These are phyloP conservation scores for Rhea pennata DNA, from an alignment of 2,113 vertebrate genomes.

Conservation along the genomic window DNA sequence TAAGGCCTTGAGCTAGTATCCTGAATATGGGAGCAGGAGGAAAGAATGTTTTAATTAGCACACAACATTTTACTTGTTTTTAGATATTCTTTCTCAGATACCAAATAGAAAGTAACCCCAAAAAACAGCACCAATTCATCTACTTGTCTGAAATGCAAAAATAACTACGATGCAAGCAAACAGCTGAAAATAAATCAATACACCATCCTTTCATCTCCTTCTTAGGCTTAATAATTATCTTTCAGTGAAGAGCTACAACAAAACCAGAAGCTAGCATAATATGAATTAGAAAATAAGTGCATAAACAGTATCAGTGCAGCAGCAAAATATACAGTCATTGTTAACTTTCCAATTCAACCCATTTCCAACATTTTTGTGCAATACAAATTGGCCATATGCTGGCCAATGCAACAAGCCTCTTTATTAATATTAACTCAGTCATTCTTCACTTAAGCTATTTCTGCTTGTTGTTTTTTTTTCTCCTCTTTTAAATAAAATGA, in stretches of 20 bases:
- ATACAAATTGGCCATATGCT: conserved; percentile 67
- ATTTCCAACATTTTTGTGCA: conserved; percentile 76
- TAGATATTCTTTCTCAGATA: conserved; percentile 52
- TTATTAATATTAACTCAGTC: conserved; percentile 63
- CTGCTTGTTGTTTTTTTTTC: not conserved
- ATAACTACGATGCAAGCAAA: conserved; percentile 59
- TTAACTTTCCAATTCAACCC: conserved; percentile 75
- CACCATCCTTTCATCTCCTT: conserved; percentile 67
- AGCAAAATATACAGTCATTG: conserved; percentile 73
- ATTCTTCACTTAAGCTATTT: conserved; percentile 60
- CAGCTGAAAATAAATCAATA: conserved; percentile 60
- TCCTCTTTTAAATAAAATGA: conserved; percentile 49
- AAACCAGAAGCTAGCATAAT: conserved; percentile 64
- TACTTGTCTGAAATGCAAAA: conserved; percentile 56
- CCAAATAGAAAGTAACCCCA: conserved; percentile 54
- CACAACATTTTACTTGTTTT: conserved; percentile 59
- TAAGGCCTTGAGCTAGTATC: conserved; percentile 70
- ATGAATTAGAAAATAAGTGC: conserved; percentile 73
- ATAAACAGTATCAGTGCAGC: conserved; percentile 75
- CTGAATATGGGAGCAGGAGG: conserved; percentile 64
- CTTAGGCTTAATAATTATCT: conserved; percentile 72
- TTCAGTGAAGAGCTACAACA: conserved; percentile 68
- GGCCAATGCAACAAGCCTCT: conserved; percentile 71
- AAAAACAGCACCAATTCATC: conserved; percentile 75
- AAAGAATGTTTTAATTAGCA: conserved; percentile 61